These are phyloP conservation scores for Drosophila seguyi DNA, from an alignment of 1,140 invertebrate species.

Conservation along the genomic window DNA sequence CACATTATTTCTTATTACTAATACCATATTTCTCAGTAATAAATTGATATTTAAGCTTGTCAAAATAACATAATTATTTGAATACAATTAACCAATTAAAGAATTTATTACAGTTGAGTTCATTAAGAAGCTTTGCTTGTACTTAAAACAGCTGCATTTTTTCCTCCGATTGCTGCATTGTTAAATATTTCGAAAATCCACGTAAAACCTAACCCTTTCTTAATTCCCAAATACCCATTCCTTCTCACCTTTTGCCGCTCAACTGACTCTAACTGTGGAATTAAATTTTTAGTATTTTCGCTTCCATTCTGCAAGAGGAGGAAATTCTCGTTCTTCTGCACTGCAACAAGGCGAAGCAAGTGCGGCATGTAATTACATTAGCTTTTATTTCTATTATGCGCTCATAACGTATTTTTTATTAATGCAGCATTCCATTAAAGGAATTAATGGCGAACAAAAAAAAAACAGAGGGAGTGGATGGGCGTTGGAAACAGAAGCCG, in stretches of 20 bases:
- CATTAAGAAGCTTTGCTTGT: background rate
- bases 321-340: conserved; percentile 31
- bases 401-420: conserved; percentile 76
- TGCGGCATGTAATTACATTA: conserved; percentile 72
- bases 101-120: background rate
- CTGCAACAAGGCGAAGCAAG: conserved; percentile 55
- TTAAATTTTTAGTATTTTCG: conserved; percentile 60
- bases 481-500: background rate
- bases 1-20: background rate
- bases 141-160: background rate
- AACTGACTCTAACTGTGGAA: conserved; percentile 50
- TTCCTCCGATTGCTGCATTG: background rate
- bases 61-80: background rate
- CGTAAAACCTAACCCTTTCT: background rate
- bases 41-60: background rate
- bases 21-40: background rate
- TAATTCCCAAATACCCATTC: conserved; percentile 18
- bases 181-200: background rate
- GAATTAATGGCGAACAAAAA: conserved; percentile 56
- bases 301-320: conserved; percentile 12
- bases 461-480: background rate
- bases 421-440: conserved; percentile 69
- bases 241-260: conserved; percentile 18
- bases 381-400: conserved; percentile 79
- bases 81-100: no score